Conservation (phyloP, 2,113 vertebrate species). For the Cnemophilus loriae region DNA sequence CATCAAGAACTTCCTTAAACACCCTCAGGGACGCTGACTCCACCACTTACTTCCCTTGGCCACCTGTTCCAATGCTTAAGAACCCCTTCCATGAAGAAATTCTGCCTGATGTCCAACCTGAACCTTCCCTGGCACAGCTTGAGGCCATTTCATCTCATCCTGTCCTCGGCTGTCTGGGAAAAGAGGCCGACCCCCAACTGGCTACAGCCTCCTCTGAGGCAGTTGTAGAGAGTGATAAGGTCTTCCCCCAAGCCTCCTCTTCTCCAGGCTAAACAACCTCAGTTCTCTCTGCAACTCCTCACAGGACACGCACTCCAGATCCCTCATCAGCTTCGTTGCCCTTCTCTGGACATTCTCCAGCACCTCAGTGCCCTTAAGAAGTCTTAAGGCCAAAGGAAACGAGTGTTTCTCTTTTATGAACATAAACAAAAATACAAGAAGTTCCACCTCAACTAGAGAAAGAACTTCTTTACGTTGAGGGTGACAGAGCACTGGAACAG, state of each 20-base stretch:
- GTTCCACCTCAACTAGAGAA: background rate
- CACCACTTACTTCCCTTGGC: background rate
- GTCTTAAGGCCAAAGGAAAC: background rate
- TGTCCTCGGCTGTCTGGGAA: background rate
- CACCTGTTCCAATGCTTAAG: background rate
- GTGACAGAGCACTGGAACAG: background rate
- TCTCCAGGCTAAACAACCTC: background rate
- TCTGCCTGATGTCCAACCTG: background rate
- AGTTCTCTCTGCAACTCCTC: background rate
- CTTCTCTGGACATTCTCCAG: background rate
- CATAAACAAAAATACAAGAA: background rate
- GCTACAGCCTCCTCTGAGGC: background rate
- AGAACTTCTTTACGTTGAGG: accelerated
- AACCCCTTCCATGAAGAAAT: background rate
- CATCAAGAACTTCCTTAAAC: background rate
- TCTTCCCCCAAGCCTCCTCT: background rate
- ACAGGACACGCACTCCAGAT: background rate
- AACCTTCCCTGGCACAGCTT: background rate
- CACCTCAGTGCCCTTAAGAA: background rate
- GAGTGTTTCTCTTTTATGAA: background rate
- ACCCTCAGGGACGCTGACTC: background rate
- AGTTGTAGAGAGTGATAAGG: background rate
- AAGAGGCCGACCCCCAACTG: accelerated
- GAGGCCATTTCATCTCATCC: background rate
- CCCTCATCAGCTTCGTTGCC: accelerated